Conservation (phyloP, 1,140 invertebrate genomes). For the Saccostrea cuccullata region DNA sequence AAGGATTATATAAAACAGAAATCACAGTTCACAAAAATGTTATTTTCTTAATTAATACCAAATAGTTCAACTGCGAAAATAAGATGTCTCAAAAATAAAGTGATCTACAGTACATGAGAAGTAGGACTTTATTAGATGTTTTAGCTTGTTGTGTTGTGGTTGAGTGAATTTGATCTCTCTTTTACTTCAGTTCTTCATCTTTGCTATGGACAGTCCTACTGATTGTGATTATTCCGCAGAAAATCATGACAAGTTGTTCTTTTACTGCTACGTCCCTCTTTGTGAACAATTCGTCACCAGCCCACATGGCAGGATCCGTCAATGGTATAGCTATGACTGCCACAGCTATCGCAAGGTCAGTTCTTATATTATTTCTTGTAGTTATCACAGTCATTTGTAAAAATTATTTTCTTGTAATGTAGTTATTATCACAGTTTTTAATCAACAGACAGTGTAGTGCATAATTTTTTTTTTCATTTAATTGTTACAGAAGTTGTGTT, state of each 20-base stretch:
- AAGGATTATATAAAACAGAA: too few species aligned
- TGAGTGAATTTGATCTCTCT: neutral
- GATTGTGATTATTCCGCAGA: slow-evolving; percentile 61
- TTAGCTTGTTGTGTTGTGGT: too few species aligned
- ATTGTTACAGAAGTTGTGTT: too few species aligned
- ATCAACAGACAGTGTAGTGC: too few species aligned
- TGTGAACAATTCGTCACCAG: slow-evolving; percentile 72
- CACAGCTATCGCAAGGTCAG: slow-evolving; percentile 69
- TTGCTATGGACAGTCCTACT: slow-evolving; percentile 66
- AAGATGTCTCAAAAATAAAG: too few species aligned
- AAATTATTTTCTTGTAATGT: too few species aligned
- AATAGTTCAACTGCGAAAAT: too few species aligned
- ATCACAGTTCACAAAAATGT: too few species aligned
- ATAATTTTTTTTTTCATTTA: too few species aligned
- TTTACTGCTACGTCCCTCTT: slow-evolving; percentile 72
- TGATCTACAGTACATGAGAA: too few species aligned
- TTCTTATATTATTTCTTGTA: neutral
- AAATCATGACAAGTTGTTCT: slow-evolving; percentile 66
- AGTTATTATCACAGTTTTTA: neutral
- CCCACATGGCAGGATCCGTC: slow-evolving; percentile 65
- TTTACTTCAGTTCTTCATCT: neutral
- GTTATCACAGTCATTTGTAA: neutral
- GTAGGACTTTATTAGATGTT: too few species aligned
- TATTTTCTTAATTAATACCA: too few species aligned
- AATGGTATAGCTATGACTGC: slow-evolving; percentile 75